These are phyloP conservation scores for Falco berigora DNA, from an alignment of 2,797 vertebrate species.

Conservation along the genomic window DNA sequence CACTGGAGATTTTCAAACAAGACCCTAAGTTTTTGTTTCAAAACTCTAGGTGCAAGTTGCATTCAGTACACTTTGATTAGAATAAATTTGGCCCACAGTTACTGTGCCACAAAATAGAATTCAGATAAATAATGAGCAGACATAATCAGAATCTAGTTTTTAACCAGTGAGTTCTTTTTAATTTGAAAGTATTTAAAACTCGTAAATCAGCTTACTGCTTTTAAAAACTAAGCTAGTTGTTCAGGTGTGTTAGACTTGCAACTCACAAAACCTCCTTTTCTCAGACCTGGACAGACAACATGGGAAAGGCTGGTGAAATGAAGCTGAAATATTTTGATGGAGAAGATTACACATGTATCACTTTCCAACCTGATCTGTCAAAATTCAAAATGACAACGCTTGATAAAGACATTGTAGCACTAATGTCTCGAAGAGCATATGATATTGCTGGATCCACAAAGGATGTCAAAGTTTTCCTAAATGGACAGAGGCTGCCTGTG, in stretches of 20 bases:
- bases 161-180: neutral
- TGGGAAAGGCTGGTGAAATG: conserved; percentile 81
- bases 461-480: conserved; percentile 90
- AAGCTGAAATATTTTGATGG: conserved; percentile 83
- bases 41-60: neutral
- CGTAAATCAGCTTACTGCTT: neutral
- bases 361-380: conserved; percentile 90
- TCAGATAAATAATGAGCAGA: neutral
- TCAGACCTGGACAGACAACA: conserved; percentile 95
- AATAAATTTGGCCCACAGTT: neutral
- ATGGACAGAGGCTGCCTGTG: conserved; percentile 88
- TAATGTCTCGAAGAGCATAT: conserved; percentile 93
- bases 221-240: neutral
- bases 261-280: neutral
- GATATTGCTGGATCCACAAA: conserved; percentile 92
- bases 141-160: neutral
- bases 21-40: neutral
- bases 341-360: conserved; percentile 93
- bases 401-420: conserved; percentile 91
- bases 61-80: neutral
- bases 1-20: neutral
- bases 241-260: neutral
- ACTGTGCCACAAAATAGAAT: neutral
- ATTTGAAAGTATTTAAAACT: neutral
- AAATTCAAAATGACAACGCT: conserved; percentile 95